Percentiles rank a stretch among this genome's conserved stretches.
These are phyloP conservation scores for Pelecanoides urinatrix DNA, from an alignment of 2,113 vertebrate genomes.

Conservation along the genomic window DNA sequence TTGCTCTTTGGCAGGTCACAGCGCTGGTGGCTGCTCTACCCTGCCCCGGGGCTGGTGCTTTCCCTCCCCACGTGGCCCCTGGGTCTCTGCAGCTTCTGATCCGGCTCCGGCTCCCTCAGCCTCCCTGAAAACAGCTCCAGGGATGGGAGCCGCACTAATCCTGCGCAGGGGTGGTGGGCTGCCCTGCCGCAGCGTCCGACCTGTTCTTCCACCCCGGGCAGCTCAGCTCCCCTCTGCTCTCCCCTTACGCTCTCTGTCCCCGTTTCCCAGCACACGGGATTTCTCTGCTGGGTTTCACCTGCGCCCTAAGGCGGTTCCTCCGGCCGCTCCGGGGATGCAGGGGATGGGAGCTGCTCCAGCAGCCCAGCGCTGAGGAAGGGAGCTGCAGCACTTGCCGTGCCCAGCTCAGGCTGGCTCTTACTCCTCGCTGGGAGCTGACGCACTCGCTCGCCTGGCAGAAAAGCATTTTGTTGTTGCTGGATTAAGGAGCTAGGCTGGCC, in stretches of 20 bases:
- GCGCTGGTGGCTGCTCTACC: neutral
- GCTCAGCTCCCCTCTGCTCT: neutral
- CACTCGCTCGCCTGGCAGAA: neutral
- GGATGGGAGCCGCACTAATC: neutral
- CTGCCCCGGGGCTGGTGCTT: neutral
- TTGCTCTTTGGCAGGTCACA: neutral
- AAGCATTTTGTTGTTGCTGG: neutral
- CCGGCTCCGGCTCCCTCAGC: neutral
- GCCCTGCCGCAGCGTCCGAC: neutral
- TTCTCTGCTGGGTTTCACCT: neutral
- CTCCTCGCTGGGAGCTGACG: neutral
- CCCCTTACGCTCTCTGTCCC: neutral
- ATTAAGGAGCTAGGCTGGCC: neutral
- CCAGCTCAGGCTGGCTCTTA: neutral
- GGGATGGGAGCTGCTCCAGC: neutral
- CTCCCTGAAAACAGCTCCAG: neutral
- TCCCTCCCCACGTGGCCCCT: too few species aligned
- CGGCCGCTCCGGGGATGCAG: accelerated
- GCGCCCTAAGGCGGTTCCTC: neutral
- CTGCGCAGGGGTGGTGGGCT: neutral
- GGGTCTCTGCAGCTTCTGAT: neutral
- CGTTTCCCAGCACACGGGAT: neutral
- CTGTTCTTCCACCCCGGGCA: neutral
- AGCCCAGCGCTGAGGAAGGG: accelerated
- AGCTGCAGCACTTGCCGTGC: neutral